phyloP scores from a whole-genome alignment of 2,888 invertebrate species.

The Sturmia bella region DNA sequence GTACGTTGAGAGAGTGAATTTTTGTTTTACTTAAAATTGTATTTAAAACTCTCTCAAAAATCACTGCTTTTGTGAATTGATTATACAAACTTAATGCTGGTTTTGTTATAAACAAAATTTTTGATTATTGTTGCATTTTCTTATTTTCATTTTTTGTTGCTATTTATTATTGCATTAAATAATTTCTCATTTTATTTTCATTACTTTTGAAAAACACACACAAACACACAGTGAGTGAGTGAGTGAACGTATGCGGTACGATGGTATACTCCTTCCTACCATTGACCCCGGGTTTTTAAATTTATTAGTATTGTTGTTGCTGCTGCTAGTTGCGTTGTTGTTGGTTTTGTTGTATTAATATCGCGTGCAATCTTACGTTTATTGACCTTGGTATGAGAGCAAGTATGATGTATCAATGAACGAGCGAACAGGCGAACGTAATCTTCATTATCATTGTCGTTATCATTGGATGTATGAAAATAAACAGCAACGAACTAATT shows the following conservation, averaged over 20 bases:
- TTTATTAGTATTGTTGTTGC: slow-evolving; percentile 40
- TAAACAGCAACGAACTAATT: slow-evolving; percentile 10
- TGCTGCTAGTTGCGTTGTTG: slow-evolving; percentile 57
- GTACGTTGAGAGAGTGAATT: slow-evolving; percentile 12
- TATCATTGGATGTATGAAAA: slow-evolving; percentile 31
- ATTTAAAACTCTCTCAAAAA: slow-evolving; percentile 47
- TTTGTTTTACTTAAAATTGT: slow-evolving; percentile 16
- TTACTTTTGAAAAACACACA: slow-evolving; percentile 21
- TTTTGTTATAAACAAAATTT: slow-evolving; percentile 39
- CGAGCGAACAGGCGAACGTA: slow-evolving; percentile 56
- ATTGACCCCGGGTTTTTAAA: slow-evolving; percentile 69
- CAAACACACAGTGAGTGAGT: slow-evolving; percentile 34
- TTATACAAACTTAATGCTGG: slow-evolving; percentile 41
- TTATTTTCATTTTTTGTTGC: slow-evolving; percentile 22
- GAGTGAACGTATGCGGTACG: slow-evolving; percentile 65
- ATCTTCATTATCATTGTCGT: slow-evolving; percentile 45
- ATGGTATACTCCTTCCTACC: slow-evolving; percentile 69
- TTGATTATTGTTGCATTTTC: slow-evolving; percentile 46
- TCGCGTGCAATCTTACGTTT: slow-evolving; percentile 72
- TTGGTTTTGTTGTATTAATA: slow-evolving; percentile 68
- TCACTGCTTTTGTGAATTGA: slow-evolving; percentile 50
- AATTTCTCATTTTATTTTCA: slow-evolving; percentile 65
- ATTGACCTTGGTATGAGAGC: slow-evolving; percentile 72
- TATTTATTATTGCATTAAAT: slow-evolving; percentile 49
- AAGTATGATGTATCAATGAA: slow-evolving; percentile 69